These are phyloP conservation scores for Crenuchus spilurus DNA, from an alignment of 2,797 vertebrate genomes.

Conservation along the genomic window DNA sequence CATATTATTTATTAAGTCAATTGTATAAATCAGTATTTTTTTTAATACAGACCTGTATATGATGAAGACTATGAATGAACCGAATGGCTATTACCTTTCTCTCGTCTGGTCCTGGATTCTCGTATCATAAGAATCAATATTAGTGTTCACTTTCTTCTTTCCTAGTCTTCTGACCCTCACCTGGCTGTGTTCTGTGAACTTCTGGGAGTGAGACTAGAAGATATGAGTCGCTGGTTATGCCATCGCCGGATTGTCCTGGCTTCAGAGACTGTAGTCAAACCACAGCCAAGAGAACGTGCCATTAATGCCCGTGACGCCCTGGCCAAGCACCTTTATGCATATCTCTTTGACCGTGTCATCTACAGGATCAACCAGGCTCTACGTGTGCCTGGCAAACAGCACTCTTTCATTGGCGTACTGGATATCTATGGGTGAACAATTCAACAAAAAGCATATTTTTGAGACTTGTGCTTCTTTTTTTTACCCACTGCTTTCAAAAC, in stretches of 20 bases:
- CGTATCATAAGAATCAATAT: not conserved
- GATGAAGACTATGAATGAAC: too few relatives aligned
- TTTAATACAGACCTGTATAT: too few relatives aligned
- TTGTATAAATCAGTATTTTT: too few relatives aligned
- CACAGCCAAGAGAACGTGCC: slow-evolving; percentile 83
- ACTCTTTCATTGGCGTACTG: slow-evolving; percentile 96
- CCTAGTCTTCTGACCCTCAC: slow-evolving; percentile 82
- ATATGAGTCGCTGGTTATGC: slow-evolving; percentile 87
- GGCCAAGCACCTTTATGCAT: slow-evolving; percentile 94
- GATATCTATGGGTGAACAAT: slow-evolving; percentile 93
- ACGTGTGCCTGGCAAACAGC: slow-evolving; percentile 86
- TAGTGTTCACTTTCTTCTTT: not conserved
- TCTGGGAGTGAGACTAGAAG: slow-evolving; percentile 73
- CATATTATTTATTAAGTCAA: too few relatives aligned
- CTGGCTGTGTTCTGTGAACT: slow-evolving; percentile 87
- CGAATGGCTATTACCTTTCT: too few relatives aligned
- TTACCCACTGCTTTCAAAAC: too few relatives aligned
- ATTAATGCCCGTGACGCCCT: slow-evolving; percentile 88
- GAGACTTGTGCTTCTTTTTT: too few relatives aligned
- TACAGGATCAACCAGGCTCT: slow-evolving; percentile 88
- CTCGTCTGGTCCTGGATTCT: not conserved
- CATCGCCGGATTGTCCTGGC: slow-evolving; percentile 85
- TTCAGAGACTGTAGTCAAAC: slow-evolving; percentile 89
- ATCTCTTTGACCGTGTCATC: slow-evolving; percentile 90
- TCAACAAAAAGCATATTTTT: too few relatives aligned